These are phyloP conservation scores for Esperia sulphurella DNA, from an alignment of 2,888 invertebrate species.

Conservation along the genomic window DNA sequence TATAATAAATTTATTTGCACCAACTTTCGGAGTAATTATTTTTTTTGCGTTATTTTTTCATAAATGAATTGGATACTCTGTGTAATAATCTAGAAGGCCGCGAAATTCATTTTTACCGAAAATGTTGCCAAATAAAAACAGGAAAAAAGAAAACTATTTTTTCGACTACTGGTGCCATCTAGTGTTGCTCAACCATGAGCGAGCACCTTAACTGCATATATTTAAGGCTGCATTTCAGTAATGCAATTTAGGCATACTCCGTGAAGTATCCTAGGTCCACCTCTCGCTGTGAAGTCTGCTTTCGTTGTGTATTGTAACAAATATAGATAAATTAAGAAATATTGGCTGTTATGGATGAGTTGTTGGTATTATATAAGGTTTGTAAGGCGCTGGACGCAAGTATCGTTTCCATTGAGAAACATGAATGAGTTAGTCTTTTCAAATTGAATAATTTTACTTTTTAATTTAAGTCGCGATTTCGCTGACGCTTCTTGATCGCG, in stretches of 20 bases:
- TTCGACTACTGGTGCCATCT: too few relatives aligned
- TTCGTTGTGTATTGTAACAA: slow-evolving; percentile 17
- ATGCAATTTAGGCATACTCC: slow-evolving; percentile 5
- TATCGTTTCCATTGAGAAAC: slow-evolving; percentile 34
- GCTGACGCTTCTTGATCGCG: not conserved
- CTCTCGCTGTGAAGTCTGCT: slow-evolving; percentile 53
- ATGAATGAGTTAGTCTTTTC: slow-evolving; percentile 21
- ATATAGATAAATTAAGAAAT: not conserved
- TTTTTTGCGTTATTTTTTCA: too few relatives aligned
- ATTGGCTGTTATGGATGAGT: slow-evolving; percentile 4
- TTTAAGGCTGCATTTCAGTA: slow-evolving; percentile 1
- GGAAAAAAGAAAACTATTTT: too few relatives aligned
- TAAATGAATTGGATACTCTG: too few relatives aligned
- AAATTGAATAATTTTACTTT: slow-evolving; percentile 19
- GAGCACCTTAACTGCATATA: too few relatives aligned
- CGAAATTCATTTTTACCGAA: too few relatives aligned
- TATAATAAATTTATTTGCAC: too few relatives aligned
- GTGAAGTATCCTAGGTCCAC: slow-evolving; percentile 25
- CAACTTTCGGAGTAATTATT: too few relatives aligned
- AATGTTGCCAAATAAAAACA: too few relatives aligned
- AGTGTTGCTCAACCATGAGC: too few relatives aligned
- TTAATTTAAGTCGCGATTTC: slow-evolving; percentile 11
- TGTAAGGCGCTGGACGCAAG: slow-evolving; percentile 56
- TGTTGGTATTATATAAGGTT: slow-evolving; percentile 16
- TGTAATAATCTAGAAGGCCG: too few relatives aligned